phyloP scores from a whole-genome alignment of 2,113 vertebrate genomes.

The Odocoileus hemionus region DNA sequence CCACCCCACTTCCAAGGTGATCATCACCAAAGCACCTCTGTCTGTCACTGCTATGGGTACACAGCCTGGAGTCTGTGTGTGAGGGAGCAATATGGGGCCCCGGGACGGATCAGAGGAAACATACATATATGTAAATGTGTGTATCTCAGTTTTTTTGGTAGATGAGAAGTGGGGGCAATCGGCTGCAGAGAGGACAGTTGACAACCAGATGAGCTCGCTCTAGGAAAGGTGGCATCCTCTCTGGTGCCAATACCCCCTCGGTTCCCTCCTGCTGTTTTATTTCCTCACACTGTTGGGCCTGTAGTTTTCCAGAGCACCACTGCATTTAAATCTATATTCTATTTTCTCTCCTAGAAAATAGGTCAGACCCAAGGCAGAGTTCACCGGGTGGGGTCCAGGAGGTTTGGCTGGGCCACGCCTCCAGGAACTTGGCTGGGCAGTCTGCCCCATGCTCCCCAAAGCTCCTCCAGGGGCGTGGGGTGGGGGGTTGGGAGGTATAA shows the following conservation, averaged over 20 bases:
- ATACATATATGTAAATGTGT: not conserved
- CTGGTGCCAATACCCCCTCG: not conserved
- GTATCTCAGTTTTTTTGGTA: not conserved
- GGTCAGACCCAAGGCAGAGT: slow-evolving; percentile 68
- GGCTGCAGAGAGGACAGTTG: not conserved
- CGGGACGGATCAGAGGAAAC: not conserved
- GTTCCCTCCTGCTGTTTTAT: slow-evolving; percentile 36
- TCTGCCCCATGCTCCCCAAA: slow-evolving; percentile 48
- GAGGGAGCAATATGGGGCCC: not conserved
- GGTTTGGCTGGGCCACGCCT: slow-evolving; percentile 17
- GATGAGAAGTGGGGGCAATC: not conserved
- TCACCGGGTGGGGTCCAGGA: slow-evolving; percentile 61
- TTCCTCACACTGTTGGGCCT: slow-evolving; percentile 54
- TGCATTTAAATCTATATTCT: slow-evolving; percentile 67
- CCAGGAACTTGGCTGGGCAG: not conserved
- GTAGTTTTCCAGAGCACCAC: slow-evolving; percentile 61
- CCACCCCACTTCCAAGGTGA: not conserved
- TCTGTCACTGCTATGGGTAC: not conserved
- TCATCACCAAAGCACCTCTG: not conserved
- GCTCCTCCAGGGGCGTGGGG: not conserved
- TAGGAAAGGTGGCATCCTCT: not conserved
- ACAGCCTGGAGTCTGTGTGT: not conserved
- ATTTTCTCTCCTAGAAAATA: slow-evolving; percentile 72
- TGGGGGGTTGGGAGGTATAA: not conserved
- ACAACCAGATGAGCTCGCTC: not conserved